These are phyloP conservation scores for Regulus satrapa DNA, from an alignment of 2,113 vertebrate genomes.

Conservation along the genomic window DNA sequence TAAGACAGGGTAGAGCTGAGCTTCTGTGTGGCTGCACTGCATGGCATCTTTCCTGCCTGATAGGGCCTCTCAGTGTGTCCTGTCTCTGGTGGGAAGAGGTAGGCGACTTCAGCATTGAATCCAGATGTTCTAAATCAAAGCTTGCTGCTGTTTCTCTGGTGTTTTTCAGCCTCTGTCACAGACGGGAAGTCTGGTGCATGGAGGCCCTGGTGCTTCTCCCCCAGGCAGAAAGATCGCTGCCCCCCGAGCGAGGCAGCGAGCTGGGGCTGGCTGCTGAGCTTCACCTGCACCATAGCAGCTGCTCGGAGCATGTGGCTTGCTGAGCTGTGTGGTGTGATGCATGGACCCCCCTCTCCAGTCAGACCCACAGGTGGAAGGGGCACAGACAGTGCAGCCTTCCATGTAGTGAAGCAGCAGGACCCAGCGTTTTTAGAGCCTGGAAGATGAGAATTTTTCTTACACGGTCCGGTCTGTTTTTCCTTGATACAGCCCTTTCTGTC, in stretches of 20 bases:
- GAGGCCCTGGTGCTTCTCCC: background rate
- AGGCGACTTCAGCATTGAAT: background rate
- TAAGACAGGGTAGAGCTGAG: background rate
- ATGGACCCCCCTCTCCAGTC: background rate
- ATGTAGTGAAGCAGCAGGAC: background rate
- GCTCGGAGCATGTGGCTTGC: slow-evolving; percentile 44
- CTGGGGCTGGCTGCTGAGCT: background rate
- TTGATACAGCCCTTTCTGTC: background rate
- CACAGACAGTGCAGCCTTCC: background rate
- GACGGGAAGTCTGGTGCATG: accelerated
- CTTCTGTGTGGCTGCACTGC: slow-evolving; percentile 36
- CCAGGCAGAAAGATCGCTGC: background rate
- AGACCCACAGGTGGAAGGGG: background rate
- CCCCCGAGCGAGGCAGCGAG: background rate
- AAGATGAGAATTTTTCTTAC: background rate
- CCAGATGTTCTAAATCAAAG: background rate
- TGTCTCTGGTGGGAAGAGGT: background rate
- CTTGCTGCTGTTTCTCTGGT: background rate
- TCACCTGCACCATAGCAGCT: background rate
- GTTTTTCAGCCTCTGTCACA: background rate
- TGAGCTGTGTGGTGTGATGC: slow-evolving; percentile 53
- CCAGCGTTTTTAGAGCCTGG: background rate
- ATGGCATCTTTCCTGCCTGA: slow-evolving; percentile 3
- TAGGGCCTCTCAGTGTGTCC: background rate
- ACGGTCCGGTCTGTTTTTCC: background rate